phyloP scores from a whole-genome alignment of 64 coral and sea anemone species.

The Cladopsammia gracilis region DNA sequence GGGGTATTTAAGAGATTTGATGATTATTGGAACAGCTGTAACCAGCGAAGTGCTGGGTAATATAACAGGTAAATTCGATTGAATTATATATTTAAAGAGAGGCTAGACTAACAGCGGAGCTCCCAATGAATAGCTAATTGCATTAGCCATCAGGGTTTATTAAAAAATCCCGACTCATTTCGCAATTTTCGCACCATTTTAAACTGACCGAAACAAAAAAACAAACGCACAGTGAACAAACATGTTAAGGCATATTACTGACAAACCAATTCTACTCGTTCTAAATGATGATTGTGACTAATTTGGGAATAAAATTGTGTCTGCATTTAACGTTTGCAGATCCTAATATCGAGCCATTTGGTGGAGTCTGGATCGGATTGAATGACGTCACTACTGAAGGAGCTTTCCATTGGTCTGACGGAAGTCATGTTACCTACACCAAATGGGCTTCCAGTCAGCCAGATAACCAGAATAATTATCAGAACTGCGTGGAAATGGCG shows the following conservation, averaged over 20 bases:
- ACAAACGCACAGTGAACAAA: too few relatives aligned
- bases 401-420: conserved; percentile 19
- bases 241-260: too few relatives aligned
- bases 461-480: neutral
- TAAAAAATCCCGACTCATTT: too few relatives aligned
- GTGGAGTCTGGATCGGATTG: conserved; percentile 37
- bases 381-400: conserved; percentile 48
- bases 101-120: too few relatives aligned
- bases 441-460: neutral
- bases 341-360: neutral
- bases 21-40: neutral
- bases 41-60: neutral
- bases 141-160: too few relatives aligned
- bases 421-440: conserved; percentile 5
- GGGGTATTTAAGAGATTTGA: conserved; percentile 20
- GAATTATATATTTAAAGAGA: too few relatives aligned
- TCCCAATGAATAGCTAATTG: too few relatives aligned
- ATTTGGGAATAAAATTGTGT: too few relatives aligned
- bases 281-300: too few relatives aligned
- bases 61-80: neutral
- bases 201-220: too few relatives aligned
- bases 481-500: conserved; percentile 1
- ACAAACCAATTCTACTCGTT: too few relatives aligned
- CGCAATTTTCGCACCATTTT: too few relatives aligned
- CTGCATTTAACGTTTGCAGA: neutral